These are phyloP conservation scores for Montipora efflorescens DNA, from an alignment of 64 coral and sea anemone genomes.

Conservation along the genomic window DNA sequence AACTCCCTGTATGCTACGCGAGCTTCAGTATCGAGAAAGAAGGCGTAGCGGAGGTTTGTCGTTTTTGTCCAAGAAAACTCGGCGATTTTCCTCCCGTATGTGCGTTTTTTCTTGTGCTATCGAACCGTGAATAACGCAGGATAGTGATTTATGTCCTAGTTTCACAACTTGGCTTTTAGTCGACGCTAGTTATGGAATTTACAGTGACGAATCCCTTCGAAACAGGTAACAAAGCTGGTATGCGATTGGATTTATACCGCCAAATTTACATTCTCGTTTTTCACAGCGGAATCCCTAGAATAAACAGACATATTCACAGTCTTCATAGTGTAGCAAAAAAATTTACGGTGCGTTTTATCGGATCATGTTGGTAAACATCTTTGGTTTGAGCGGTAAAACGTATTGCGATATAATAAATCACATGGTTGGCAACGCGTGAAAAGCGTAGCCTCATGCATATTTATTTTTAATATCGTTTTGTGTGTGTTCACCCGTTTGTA, in stretches of 20 bases:
- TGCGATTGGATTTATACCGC: background rate
- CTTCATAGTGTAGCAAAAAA: background rate
- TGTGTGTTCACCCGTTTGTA: conserved; percentile 6
- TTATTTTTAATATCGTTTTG: conserved; percentile 17
- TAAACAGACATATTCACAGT: background rate
- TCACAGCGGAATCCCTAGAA: background rate
- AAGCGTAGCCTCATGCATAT: conserved; percentile 15
- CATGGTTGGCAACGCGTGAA: background rate
- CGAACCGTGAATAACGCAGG: background rate
- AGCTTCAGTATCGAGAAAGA: conserved; percentile 16
- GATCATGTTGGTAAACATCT: background rate
- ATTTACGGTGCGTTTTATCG: background rate
- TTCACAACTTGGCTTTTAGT: background rate
- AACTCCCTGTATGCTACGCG: conserved; percentile 34
- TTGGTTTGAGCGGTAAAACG: background rate
- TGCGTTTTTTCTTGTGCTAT: background rate
- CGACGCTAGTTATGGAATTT: conserved; percentile 13
- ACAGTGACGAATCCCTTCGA: conserved; percentile 43
- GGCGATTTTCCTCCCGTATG: background rate
- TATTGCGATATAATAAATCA: background rate
- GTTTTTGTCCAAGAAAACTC: background rate
- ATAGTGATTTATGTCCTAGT: background rate
- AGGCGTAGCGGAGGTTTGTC: conserved; percentile 23
- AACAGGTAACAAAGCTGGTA: conserved; percentile 25
- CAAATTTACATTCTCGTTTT: conserved; percentile 9